These are phyloP conservation scores for Myocastor coypus DNA, from an alignment of 2,113 vertebrate species.

Conservation along the genomic window DNA sequence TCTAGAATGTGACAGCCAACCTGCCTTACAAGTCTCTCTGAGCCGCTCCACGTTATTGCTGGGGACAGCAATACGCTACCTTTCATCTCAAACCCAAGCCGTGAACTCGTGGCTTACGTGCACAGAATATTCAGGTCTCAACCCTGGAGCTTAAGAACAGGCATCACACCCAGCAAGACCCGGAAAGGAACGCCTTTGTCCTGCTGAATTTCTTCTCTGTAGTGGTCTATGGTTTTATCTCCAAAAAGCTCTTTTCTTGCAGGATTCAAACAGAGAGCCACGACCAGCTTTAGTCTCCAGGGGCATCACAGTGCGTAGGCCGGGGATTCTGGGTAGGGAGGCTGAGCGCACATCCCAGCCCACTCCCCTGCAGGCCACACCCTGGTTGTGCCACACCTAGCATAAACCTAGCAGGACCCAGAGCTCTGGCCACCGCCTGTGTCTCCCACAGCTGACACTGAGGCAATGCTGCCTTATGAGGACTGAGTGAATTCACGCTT, in stretches of 20 bases:
- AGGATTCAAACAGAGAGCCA: not conserved
- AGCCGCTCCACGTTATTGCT: not conserved
- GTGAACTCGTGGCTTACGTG: not conserved
- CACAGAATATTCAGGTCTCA: not conserved
- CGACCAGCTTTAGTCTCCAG: not conserved
- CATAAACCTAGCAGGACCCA: not conserved
- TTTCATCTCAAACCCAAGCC: not conserved
- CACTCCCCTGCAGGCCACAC: not conserved
- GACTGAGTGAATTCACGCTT: not conserved
- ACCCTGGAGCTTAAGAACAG: not conserved
- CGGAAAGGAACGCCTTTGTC: not conserved
- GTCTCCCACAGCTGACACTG: not conserved
- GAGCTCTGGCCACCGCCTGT: not conserved
- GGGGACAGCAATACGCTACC: accelerated
- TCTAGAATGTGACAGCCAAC: not conserved
- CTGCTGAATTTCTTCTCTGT: not conserved
- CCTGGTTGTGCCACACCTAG: too few relatives aligned
- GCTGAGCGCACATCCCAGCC: accelerated
- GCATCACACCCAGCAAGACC: accelerated
- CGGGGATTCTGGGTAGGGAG: accelerated
- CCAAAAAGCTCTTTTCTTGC: not conserved
- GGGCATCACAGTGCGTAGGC: accelerated
- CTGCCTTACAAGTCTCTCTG: not conserved
- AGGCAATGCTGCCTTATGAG: not conserved
- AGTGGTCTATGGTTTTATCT: not conserved